Conservation (phyloP, 64 coral and sea anemone species). For the Catalaphyllia jardinei region DNA sequence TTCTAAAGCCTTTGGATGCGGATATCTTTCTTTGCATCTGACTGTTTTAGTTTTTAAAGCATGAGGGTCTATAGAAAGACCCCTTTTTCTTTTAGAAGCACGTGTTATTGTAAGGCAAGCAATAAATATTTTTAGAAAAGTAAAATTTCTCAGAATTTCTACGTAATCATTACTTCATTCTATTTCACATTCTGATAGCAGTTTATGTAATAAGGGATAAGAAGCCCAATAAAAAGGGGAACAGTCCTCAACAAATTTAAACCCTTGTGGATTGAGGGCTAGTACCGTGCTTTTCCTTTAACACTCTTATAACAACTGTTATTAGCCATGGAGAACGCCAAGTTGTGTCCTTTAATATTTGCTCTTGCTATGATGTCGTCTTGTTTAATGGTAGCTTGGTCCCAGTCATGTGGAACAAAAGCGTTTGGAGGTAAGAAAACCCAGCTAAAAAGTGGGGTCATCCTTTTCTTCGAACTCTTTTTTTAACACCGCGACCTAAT, state of each 20-base stretch:
- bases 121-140: not conserved
- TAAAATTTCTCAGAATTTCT: too few relatives aligned
- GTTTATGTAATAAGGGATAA: not conserved
- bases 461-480: too few relatives aligned
- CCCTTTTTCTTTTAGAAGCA: not conserved
- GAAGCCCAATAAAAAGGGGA: not conserved
- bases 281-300: not conserved
- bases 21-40: too few relatives aligned
- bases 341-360: not conserved
- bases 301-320: not conserved
- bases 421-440: not conserved
- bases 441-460: too few relatives aligned
- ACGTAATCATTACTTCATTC: too few relatives aligned
- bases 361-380: not conserved
- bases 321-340: not conserved
- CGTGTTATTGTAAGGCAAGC: not conserved
- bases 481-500: too few relatives aligned
- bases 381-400: not conserved
- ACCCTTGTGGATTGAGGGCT: not conserved
- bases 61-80: not conserved
- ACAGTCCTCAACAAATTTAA: not conserved
- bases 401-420: constrained; percentile 8
- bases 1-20: too few relatives aligned
- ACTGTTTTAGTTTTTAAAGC: too few relatives aligned
- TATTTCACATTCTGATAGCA: too few relatives aligned